phyloP scores from a whole-genome alignment of 2,113 vertebrate species.

The Lophius piscatorius region DNA sequence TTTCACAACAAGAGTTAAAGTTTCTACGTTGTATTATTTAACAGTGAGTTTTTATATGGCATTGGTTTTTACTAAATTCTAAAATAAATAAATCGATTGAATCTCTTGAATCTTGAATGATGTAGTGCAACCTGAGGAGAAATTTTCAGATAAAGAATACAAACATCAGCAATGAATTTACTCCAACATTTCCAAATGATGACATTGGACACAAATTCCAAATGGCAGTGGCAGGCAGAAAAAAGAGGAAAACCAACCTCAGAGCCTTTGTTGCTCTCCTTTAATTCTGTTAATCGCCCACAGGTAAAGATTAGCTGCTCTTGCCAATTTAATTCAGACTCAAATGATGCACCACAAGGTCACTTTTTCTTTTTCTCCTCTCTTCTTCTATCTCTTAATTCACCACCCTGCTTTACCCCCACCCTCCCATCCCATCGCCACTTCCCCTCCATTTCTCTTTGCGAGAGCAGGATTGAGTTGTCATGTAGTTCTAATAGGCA shows the following conservation, averaged over 20 bases:
- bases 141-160: slow-evolving; percentile 26
- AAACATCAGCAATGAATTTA: slow-evolving; percentile 11
- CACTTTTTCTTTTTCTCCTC: slow-evolving; percentile 80
- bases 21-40: not conserved
- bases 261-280: slow-evolving; percentile 85
- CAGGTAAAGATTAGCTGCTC: slow-evolving; percentile 98
- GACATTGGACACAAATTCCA: slow-evolving; percentile 62
- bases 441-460: slow-evolving; percentile 65
- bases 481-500: slow-evolving; percentile 99
- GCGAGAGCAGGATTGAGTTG: slow-evolving; percentile 94
- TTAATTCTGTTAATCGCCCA: slow-evolving; percentile 95
- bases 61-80: not conserved
- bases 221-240: slow-evolving; percentile 61
- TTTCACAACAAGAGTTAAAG: slow-evolving; percentile 28
- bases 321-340: slow-evolving; percentile 97
- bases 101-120: no score
- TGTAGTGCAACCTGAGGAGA: no score
- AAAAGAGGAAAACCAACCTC: slow-evolving; percentile 72
- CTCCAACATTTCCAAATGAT: slow-evolving; percentile 45
- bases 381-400: slow-evolving; percentile 52
- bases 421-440: slow-evolving; percentile 24
- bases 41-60: slow-evolving; percentile 9
- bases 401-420: slow-evolving; percentile 18
- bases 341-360: slow-evolving; percentile 95
- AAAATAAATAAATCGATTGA: not conserved